phyloP scores from a whole-genome alignment of 1,140 invertebrate genomes.

The Aporrectodea caliginosa region DNA sequence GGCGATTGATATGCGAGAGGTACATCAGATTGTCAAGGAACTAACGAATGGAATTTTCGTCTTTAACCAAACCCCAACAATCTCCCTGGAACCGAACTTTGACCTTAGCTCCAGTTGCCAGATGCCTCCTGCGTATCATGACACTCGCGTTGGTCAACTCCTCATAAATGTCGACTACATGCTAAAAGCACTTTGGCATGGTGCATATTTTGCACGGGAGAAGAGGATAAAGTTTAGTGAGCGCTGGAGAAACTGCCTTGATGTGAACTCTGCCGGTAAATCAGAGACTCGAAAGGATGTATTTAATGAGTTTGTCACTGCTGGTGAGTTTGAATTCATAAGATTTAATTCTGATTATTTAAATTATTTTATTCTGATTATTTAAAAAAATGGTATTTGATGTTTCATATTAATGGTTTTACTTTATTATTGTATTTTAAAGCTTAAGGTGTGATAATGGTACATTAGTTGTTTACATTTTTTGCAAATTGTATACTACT shows the following conservation, averaged over 20 bases:
- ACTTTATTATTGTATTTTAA: too few species aligned
- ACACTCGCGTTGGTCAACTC: conserved; percentile 50
- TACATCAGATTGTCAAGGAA: conserved; percentile 54
- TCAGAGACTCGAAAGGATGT: conserved; percentile 51
- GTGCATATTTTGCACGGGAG: conserved; percentile 53
- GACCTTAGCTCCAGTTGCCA: conserved; percentile 50
- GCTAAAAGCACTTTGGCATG: conserved; percentile 56
- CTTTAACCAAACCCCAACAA: conserved; percentile 51
- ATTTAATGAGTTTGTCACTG: conserved; percentile 49
- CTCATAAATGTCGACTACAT: conserved; percentile 53
- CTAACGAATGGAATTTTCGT: conserved; percentile 54
- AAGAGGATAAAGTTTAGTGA: conserved; percentile 55
- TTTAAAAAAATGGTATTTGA: too few species aligned
- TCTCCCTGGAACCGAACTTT: conserved; percentile 52
- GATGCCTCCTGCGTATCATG: conserved; percentile 53
- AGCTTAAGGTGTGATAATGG: too few species aligned
- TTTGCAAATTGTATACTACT: too few species aligned
- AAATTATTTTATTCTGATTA: too few species aligned
- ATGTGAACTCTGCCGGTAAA: conserved; percentile 47
- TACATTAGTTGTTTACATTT: too few species aligned
- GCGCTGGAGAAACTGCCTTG: conserved; percentile 50
- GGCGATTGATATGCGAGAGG: conserved; percentile 37
- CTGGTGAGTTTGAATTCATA: conserved; percentile 49
- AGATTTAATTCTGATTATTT: too few species aligned
- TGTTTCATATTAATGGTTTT: too few species aligned